Percentiles rank a stretch among this genome's conserved stretches.
Conservation (phyloP, 2,888 invertebrate genomes). For the Andricus quercusramuli region DNA sequence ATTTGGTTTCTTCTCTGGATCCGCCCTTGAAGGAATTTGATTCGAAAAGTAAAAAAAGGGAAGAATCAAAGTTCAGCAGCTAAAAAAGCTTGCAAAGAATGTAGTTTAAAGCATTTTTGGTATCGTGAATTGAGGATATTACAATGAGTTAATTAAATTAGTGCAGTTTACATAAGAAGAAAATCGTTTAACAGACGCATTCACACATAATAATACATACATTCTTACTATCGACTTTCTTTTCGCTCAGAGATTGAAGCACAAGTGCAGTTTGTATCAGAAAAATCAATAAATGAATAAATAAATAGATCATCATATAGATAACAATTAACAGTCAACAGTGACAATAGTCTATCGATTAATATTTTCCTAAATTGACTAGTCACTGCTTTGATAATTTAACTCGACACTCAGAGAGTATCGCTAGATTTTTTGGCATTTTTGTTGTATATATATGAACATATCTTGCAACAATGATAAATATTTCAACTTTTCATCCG, state of each 20-base stretch:
- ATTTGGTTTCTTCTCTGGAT: too few relatives aligned
- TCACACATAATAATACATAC: conserved; percentile 10
- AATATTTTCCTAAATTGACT: not conserved
- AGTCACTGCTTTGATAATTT: not conserved
- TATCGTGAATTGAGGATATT: conserved; percentile 6
- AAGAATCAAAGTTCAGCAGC: not conserved
- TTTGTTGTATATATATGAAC: conserved; percentile 32
- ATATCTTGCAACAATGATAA: conserved; percentile 47
- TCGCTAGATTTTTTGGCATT: not conserved
- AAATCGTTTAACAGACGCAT: conserved; percentile 6
- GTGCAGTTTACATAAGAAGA: conserved; percentile 20
- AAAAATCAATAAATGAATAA: conserved; percentile 29
- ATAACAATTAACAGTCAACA: conserved; percentile 7
- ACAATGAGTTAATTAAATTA: conserved; percentile 17
- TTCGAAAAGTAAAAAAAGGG: not conserved
- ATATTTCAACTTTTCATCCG: conserved; percentile 59
- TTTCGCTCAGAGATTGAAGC: conserved; percentile 15
- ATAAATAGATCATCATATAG: conserved; percentile 14
- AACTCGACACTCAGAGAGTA: not conserved
- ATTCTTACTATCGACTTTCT: conserved; percentile 24
- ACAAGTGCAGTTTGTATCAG: not conserved
- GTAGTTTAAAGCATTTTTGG: not conserved
- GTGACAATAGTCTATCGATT: not conserved
- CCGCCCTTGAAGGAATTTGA: not conserved
- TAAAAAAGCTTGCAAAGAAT: not conserved